Conservation (phyloP, 2,797 vertebrate species). For the Microctenopoma lineatum region DNA sequence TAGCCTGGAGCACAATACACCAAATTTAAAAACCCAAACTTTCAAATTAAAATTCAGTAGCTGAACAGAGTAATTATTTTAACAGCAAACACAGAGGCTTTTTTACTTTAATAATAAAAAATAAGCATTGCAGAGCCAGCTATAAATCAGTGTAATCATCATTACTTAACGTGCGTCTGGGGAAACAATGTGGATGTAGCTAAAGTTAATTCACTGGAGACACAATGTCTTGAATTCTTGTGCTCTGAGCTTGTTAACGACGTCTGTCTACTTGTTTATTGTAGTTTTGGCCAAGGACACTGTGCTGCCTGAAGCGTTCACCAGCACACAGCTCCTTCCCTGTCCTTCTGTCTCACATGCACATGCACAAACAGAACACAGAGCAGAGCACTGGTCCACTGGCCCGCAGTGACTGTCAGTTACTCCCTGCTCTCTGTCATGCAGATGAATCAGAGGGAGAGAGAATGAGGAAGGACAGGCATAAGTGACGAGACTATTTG, state of each 20-base stretch:
- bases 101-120: background rate
- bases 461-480: slow-evolving; percentile 45
- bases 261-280: slow-evolving; percentile 26
- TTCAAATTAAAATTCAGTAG: background rate
- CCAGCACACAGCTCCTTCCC: slow-evolving; percentile 14
- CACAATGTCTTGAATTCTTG: background rate
- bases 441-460: slow-evolving; percentile 60
- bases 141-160: background rate
- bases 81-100: background rate
- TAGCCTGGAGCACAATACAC: background rate
- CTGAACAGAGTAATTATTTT: background rate
- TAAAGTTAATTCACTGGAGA: background rate
- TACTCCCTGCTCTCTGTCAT: slow-evolving; percentile 53
- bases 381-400: slow-evolving; percentile 34
- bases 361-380: slow-evolving; percentile 19
- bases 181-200: background rate
- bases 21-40: background rate
- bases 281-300: slow-evolving; percentile 55
- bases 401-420: slow-evolving; percentile 53
- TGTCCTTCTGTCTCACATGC: slow-evolving; percentile 19
- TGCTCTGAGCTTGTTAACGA: slow-evolving; percentile 14
- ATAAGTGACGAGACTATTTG: slow-evolving; percentile 48
- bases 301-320: slow-evolving; percentile 24
- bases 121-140: too few relatives aligned
- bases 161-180: background rate